These are phyloP conservation scores for Dinoponera quadriceps DNA, from an alignment of 1,140 invertebrate genomes.

Conservation along the genomic window DNA sequence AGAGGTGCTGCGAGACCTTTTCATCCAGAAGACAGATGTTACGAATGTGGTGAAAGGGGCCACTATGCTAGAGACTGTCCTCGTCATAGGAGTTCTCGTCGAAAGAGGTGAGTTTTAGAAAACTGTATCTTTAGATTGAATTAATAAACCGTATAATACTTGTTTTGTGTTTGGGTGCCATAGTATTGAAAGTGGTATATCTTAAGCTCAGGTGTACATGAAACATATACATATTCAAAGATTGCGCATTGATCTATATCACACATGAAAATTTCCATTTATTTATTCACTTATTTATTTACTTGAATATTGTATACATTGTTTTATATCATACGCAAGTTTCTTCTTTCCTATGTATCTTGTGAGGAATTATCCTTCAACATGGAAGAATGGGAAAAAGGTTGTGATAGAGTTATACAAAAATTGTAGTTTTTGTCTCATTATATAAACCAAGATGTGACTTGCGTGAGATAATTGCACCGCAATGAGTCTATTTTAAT, in stretches of 20 bases:
- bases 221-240: slow-evolving; percentile 1
- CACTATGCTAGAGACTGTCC: slow-evolving; percentile 96
- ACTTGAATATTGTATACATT: too few species aligned
- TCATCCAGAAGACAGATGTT: slow-evolving; percentile 94
- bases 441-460: background rate
- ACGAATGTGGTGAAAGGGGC: slow-evolving; percentile 96
- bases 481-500: background rate
- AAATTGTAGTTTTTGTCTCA: slow-evolving; percentile 19
- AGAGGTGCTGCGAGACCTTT: slow-evolving; percentile 90
- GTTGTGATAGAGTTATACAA: slow-evolving; percentile 11
- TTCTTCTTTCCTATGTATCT: background rate
- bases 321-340: slow-evolving; percentile 1
- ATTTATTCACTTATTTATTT: too few species aligned
- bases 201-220: background rate
- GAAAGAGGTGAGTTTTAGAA: slow-evolving; percentile 86
- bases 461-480: background rate
- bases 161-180: background rate
- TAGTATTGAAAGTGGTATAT: background rate
- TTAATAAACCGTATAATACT: background rate
- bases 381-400: background rate
- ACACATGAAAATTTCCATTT: too few species aligned
- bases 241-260: slow-evolving; percentile 3
- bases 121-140: slow-evolving; percentile 2
- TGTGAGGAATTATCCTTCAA: background rate
- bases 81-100: slow-evolving; percentile 86